These are phyloP conservation scores for Manis javanica DNA, from an alignment of 2,797 vertebrate species.

Conservation along the genomic window DNA sequence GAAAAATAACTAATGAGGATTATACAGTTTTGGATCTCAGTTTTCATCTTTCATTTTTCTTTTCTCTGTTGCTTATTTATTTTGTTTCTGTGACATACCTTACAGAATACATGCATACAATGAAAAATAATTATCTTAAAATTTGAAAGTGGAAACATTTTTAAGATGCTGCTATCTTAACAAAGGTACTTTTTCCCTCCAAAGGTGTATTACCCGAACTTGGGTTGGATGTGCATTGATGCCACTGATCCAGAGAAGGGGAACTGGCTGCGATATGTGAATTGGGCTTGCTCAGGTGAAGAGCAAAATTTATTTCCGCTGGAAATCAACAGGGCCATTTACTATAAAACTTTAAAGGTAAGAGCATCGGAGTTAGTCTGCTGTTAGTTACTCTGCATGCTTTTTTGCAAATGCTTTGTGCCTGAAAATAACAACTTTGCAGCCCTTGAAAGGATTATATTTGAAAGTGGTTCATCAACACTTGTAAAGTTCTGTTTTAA, in stretches of 20 bases:
- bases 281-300: constrained; percentile 94
- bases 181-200: background rate
- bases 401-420: background rate
- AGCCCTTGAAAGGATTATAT: background rate
- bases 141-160: constrained; percentile 8
- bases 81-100: constrained; percentile 46
- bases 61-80: background rate
- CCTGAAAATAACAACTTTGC: background rate
- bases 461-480: background rate
- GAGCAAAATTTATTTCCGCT: constrained; percentile 96
- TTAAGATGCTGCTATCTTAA: constrained; percentile 24
- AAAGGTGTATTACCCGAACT: constrained; percentile 95
- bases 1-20: constrained; percentile 15
- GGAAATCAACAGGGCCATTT: constrained; percentile 96
- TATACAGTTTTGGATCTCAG: background rate
- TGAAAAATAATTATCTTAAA: background rate
- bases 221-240: constrained; percentile 97
- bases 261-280: constrained; percentile 96
- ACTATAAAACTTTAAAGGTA: constrained; percentile 97
- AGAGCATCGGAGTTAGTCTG: constrained; percentile 23
- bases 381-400: background rate
- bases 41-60: constrained; percentile 40
- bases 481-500: background rate
- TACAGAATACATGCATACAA: background rate
- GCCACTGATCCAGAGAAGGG: constrained; percentile 95